Conservation (phyloP, 2,888 invertebrate species). For the Euzophera pinguis region DNA sequence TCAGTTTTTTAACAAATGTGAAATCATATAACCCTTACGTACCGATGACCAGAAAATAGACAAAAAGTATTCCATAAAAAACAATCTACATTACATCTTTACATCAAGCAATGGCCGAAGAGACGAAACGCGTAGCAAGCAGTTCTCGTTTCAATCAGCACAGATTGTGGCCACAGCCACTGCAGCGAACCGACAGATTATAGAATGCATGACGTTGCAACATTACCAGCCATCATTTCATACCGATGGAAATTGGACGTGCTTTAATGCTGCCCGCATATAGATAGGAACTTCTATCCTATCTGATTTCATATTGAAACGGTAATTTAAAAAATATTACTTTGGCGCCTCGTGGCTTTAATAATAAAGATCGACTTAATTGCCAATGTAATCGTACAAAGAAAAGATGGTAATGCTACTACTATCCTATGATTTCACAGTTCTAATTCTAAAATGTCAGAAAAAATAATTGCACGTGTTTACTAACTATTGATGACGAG, state of each 20-base stretch:
- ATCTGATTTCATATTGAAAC: not conserved
- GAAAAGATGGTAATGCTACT: no score
- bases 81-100: not conserved
- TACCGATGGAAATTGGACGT: slow-evolving; percentile 61
- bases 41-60: not conserved
- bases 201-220: slow-evolving; percentile 71
- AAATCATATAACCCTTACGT: no score
- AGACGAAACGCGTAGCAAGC: slow-evolving; percentile 54
- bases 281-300: not conserved
- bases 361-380: not conserved
- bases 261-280: slow-evolving; percentile 39
- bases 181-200: slow-evolving; percentile 42
- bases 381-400: no score
- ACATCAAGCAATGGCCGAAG: slow-evolving; percentile 27
- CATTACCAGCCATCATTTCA: slow-evolving; percentile 58
- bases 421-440: no score
- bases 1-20: no score
- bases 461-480: no score
- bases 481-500: no score
- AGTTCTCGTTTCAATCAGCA: slow-evolving; percentile 66
- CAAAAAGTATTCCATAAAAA: not conserved
- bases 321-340: not conserved
- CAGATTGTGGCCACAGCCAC: slow-evolving; percentile 51
- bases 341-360: not conserved
- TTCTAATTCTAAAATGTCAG: no score